Base-by-base conservation (phyloP, 2,113 vertebrate genomes). In the Illadopsis cleaveri region DNA sequence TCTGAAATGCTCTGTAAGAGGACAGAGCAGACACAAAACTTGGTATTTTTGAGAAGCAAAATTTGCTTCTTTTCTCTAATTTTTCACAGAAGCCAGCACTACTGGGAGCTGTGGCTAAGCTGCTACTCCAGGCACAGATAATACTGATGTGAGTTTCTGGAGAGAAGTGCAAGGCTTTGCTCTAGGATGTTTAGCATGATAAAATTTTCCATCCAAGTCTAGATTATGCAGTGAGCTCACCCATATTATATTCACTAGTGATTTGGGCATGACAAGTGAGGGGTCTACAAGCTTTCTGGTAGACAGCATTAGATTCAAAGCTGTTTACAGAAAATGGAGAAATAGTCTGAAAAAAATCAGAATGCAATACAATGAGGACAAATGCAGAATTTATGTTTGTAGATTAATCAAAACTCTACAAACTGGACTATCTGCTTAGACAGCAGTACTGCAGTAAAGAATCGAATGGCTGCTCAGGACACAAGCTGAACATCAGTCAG, bases 221-320 rank as follows among this genome's bases (percentile, higher is more conserved):
- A 97, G 31, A 82, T 80, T 85, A 80, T 80, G 75, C 70, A 85
- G 54, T 57, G 75, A 93, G 53, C 20, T 93, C 61, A 71, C 68
- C 70, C 40, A 87, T 85, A 64, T 31, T 76, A 79, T 45, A 87
- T 53, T 91, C 66, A 64, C 45, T 57, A 75, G 84, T 6, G 10
- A 93, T 91, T 76, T 95, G 61, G 66, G 70, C 88, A 72, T 48
- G 73, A 87, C 78, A 85, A 96, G 78, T 64, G 75, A 82, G 44
- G 42, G 88, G 47, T 82, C 78, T 76, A 37, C 61, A 1, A 11
- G 56, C 81, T 53, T 53, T 56, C 61, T 79, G 40, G 66, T 10
- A 6, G 77, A 68, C 13, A 84, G 73, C 19, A 56, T 57, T 84
- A 62, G 27, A 71, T 64, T 91, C 65, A 76, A 85, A 93, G 66